Percentiles rank a stretch among this genome's conserved stretches.
Evolutionary conservation across 2,888 invertebrate genomes (phyloP).

Genomic region (Pachliopta kotzebuea): DNA sequence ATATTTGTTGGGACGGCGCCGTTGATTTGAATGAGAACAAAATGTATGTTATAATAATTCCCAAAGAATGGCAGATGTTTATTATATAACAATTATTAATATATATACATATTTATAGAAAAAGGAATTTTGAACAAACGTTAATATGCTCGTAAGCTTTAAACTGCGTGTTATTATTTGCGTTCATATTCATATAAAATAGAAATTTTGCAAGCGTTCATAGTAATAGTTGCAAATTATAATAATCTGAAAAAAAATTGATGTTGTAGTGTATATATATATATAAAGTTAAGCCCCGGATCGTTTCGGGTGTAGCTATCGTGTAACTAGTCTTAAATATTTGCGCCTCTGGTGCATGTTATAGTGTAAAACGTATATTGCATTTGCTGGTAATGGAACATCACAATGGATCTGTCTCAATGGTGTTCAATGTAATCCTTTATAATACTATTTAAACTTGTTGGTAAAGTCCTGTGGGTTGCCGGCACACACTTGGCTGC

Average conservation of each 20-base stretch:
- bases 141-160: conserved; percentile 46
- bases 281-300: conserved; percentile 46
- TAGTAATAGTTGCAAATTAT: conserved; percentile 52
- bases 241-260: conserved; percentile 54
- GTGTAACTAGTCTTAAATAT: conserved; percentile 62
- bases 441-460: too few species aligned
- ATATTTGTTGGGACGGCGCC: not conserved
- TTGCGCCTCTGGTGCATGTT: conserved; percentile 41
- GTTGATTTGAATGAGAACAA: too few species aligned
- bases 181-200: conserved; percentile 25
- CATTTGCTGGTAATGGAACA: not conserved
- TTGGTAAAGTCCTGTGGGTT: too few species aligned
- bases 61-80: conserved; percentile 42
- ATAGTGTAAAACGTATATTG: conserved; percentile 36
- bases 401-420: too few species aligned
- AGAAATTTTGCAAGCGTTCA: conserved; percentile 47
- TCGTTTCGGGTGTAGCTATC: conserved; percentile 59
- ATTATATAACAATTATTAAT: too few species aligned
- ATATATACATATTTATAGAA: conserved; percentile 20
- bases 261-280: conserved; percentile 56
- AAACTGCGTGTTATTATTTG: conserved; percentile 46
- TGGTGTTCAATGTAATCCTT: not conserved
- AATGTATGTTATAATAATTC: conserved; percentile 38
- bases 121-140: conserved; percentile 73
- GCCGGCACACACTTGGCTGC: too few species aligned